Conservation (phyloP, 2,113 vertebrate species). For the Epinephelus lanceolatus region DNA sequence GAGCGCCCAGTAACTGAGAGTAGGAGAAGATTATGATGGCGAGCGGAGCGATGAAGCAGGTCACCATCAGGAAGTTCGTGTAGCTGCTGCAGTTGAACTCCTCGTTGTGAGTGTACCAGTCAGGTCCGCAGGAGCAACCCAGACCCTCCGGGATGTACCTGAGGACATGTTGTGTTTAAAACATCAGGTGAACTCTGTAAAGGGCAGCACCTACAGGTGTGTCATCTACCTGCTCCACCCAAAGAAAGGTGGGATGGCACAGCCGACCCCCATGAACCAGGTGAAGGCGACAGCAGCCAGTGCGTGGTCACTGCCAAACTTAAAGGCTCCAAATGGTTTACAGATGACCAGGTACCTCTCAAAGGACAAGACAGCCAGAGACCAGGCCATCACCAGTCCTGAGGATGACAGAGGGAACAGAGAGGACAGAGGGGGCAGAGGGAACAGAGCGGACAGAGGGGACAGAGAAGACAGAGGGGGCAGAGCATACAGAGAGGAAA, state of each 20-base stretch:
- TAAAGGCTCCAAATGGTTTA: slow-evolving; percentile 88
- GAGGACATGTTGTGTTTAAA: not conserved
- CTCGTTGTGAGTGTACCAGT: slow-evolving; percentile 89
- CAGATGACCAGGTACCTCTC: slow-evolving; percentile 90
- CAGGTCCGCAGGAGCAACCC: slow-evolving; percentile 88
- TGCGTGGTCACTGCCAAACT: slow-evolving; percentile 84
- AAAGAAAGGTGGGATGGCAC: slow-evolving; percentile 86
- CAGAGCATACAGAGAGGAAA: no score
- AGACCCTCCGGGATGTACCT: slow-evolving; percentile 87
- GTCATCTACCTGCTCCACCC: slow-evolving; percentile 89
- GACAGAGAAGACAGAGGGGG: no score
- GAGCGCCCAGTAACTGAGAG: not conserved
- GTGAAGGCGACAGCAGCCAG: slow-evolving; percentile 81
- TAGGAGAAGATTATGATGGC: slow-evolving; percentile 89
- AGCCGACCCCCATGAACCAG: slow-evolving; percentile 83
- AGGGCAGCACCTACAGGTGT: not conserved
- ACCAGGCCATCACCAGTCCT: slow-evolving; percentile 86
- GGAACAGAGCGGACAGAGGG: no score
- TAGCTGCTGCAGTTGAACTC: slow-evolving; percentile 86
- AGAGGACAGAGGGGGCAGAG: no score
- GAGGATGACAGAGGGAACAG: not conserved
- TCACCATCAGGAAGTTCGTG: slow-evolving; percentile 87
- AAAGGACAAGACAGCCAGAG: slow-evolving; percentile 88
- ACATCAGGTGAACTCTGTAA: not conserved
- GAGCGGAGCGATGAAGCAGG: slow-evolving; percentile 87